Evolutionary conservation across 1,140 invertebrate species (phyloP).

Genomic region (Ephestia elutella): DNA sequence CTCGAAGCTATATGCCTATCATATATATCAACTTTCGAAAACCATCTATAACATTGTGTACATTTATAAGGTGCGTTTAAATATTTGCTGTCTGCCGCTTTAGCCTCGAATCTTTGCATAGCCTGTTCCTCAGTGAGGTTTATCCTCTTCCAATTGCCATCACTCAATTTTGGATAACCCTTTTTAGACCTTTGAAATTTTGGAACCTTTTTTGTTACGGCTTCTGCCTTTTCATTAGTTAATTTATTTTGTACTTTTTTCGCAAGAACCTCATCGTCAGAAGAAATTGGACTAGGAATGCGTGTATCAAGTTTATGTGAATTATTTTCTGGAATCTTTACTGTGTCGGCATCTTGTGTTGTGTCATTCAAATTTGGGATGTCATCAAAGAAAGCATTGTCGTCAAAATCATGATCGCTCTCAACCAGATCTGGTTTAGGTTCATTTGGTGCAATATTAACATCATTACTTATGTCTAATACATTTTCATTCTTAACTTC

Average conservation of each 20-base stretch:
- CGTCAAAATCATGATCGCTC: neutral
- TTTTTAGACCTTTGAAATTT: conserved; percentile 7
- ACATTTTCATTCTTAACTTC: neutral
- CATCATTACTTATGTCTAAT: neutral
- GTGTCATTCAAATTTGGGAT: neutral
- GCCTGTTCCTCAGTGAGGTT: conserved; percentile 15
- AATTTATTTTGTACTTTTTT: conserved; percentile 6
- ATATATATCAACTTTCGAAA: conserved; percentile 15
- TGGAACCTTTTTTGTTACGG: conserved; percentile 1
- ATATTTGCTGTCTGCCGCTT: conserved; percentile 11
- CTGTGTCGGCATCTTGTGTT: neutral
- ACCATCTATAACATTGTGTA: conserved; percentile 10
- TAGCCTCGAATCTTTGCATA: conserved; percentile 10
- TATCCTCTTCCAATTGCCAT: conserved; percentile 11
- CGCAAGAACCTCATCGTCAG: neutral
- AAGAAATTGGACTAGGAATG: neutral
- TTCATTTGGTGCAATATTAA: neutral
- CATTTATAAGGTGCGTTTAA: conserved; percentile 12
- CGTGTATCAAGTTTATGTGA: neutral
- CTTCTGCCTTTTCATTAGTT: neutral
- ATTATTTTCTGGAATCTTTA: neutral
- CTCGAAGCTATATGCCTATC: conserved; percentile 10
- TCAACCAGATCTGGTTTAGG: neutral
- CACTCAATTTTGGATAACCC: conserved; percentile 7
- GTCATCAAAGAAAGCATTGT: neutral